phyloP scores from a whole-genome alignment of 2,888 invertebrate genomes.

The Sinhomidia bicolor region DNA sequence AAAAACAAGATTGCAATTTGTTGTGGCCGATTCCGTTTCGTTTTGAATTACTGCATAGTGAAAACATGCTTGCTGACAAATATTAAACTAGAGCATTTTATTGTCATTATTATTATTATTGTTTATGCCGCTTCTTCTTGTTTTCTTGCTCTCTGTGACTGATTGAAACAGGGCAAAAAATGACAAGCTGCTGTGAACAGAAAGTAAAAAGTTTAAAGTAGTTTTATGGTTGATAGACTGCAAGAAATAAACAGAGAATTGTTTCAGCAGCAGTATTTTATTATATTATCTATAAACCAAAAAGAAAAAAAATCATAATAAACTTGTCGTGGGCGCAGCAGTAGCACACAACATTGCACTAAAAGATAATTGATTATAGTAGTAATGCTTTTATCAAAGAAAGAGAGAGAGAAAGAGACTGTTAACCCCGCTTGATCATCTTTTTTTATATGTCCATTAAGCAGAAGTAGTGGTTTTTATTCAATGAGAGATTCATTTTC shows the following conservation, averaged over 20 bases:
- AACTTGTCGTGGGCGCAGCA: constrained; percentile 1
- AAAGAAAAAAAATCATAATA: background rate
- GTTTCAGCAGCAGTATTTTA: background rate
- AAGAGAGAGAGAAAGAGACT: background rate
- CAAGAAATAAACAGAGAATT: background rate
- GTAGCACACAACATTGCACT: background rate
- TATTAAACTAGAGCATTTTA: too few relatives aligned
- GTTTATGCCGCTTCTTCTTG: too few relatives aligned
- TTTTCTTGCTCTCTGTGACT: background rate
- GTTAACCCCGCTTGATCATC: background rate
- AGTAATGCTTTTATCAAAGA: too few relatives aligned
- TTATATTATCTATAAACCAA: background rate
- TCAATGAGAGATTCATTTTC: background rate
- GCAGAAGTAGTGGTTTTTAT: background rate
- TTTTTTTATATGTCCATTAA: background rate
- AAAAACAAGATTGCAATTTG: too few relatives aligned
- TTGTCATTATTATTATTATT: too few relatives aligned
- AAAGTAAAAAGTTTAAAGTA: background rate
- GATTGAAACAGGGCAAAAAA: background rate
- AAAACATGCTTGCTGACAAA: too few relatives aligned
- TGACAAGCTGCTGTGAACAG: background rate
- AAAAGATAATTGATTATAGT: background rate
- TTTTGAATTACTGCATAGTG: too few relatives aligned
- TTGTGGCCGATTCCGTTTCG: too few relatives aligned
- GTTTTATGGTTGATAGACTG: background rate